These are phyloP conservation scores for Zhuqinia jingwanae DNA, from an alignment of 2,888 invertebrate genomes.

Conservation along the genomic window DNA sequence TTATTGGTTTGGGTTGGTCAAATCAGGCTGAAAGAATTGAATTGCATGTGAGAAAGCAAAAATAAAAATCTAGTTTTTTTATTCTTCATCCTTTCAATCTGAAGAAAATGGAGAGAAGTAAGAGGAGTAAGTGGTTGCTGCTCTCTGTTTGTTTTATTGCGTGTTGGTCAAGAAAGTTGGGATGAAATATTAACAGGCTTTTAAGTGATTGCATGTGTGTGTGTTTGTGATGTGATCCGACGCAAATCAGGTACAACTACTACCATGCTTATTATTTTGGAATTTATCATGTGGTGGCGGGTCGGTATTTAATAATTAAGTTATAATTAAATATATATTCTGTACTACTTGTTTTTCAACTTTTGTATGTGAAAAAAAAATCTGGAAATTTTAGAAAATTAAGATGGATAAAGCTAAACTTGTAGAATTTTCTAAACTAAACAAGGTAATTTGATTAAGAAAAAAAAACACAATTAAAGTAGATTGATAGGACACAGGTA, in stretches of 20 bases:
- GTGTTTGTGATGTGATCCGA: neutral
- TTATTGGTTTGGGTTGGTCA: neutral
- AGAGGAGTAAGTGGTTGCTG: too few relatives aligned
- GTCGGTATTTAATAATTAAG: conserved; percentile 7
- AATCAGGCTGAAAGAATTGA: neutral
- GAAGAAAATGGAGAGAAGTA: too few relatives aligned
- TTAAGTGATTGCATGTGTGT: conserved; percentile 31
- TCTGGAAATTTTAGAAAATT: too few relatives aligned
- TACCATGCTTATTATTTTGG: conserved; percentile 41
- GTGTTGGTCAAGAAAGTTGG: conserved; percentile 24
- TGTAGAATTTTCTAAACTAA: too few relatives aligned
- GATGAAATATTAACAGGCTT: conserved; percentile 35
- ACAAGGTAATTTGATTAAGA: neutral
- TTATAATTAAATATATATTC: neutral
- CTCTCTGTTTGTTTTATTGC: conserved; percentile 32
- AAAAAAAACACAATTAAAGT: too few relatives aligned
- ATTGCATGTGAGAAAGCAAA: conserved; percentile 9
- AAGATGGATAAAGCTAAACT: too few relatives aligned
- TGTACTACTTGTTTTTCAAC: neutral
- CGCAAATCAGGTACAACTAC: neutral
- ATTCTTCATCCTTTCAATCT: too few relatives aligned
- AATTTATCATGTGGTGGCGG: conserved; percentile 27
- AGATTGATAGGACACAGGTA: too few relatives aligned
- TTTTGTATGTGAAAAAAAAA: neutral
- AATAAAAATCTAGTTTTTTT: conserved; percentile 14